Evolutionary conservation across 2,797 vertebrate species (phyloP).

Genomic region (Manis pentadactyla): DNA sequence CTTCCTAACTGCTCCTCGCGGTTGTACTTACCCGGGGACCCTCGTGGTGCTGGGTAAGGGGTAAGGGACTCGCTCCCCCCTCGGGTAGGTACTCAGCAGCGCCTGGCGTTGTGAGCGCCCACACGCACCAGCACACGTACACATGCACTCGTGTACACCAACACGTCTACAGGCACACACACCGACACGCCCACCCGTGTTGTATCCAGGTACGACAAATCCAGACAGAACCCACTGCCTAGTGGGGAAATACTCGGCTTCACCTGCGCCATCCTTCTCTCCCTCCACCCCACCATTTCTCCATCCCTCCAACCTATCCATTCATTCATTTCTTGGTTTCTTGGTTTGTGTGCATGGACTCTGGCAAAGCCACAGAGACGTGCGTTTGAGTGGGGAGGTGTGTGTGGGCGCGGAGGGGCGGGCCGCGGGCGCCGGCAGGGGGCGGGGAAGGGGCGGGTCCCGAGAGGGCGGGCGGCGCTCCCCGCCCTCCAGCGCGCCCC

Average conservation of each 20-base stretch:
- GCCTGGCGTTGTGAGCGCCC: not conserved
- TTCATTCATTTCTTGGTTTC: not conserved
- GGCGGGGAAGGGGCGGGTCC: not conserved
- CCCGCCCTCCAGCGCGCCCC: accelerated
- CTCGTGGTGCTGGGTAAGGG: too few relatives aligned
- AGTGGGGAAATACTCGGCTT: not conserved
- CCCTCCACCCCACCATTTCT: not conserved
- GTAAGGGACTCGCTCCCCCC: not conserved
- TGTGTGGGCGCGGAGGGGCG: not conserved
- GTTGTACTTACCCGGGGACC: not conserved
- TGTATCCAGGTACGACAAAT: not conserved
- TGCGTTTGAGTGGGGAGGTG: not conserved
- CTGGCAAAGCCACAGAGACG: not conserved
- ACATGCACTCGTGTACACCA: accelerated
- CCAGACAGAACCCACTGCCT: not conserved
- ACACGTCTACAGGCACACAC: not conserved
- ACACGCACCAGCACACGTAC: not conserved
- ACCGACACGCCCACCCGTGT: not conserved
- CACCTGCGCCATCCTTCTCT: not conserved
- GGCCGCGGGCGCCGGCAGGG: not conserved
- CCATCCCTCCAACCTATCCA: not conserved
- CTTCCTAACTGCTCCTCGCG: not conserved
- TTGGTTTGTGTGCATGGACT: not conserved
- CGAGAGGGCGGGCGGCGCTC: not conserved
- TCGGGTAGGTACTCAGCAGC: not conserved